Conservation (phyloP, 1,140 invertebrate species). For the Bacillus rossius region DNA sequence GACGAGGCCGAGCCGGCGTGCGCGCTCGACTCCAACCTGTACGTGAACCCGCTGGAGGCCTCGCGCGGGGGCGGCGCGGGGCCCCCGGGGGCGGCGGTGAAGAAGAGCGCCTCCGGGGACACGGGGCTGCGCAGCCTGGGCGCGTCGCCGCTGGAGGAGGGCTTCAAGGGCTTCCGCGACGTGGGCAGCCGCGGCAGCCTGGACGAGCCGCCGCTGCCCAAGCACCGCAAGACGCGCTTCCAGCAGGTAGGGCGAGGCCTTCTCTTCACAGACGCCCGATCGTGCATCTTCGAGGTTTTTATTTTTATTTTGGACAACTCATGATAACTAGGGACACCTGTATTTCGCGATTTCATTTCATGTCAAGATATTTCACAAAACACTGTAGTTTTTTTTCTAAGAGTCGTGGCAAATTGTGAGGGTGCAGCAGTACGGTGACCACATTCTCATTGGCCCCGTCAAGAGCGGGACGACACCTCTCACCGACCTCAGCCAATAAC, state of each 20-base stretch:
- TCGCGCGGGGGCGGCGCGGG: constrained; percentile 39
- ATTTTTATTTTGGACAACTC: no score
- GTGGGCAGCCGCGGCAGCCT: constrained; percentile 53
- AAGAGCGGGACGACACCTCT: no score
- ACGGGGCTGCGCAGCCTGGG: constrained; percentile 53
- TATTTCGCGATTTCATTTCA: no score
- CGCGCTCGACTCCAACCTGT: constrained; percentile 69
- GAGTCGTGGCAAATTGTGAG: no score
- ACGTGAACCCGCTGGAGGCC: constrained; percentile 81
- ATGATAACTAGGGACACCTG: no score
- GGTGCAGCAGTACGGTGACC: no score
- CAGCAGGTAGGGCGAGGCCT: constrained; percentile 62
- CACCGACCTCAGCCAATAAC: no score
- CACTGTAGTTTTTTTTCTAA: no score
- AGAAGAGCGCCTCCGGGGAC: constrained; percentile 73
- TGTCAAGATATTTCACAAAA: no score
- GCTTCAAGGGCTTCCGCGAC: constrained; percentile 45
- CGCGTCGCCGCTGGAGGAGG: constrained; percentile 47
- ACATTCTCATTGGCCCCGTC: no score
- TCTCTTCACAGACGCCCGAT: no score
- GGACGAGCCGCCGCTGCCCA: constrained; percentile 64
- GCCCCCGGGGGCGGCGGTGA: constrained; percentile 47
- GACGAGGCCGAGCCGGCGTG: constrained; percentile 8
- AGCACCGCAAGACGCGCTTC: constrained; percentile 80
- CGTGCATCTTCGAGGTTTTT: no score